These are phyloP conservation scores for Vidua chalybeata DNA, from an alignment of 2,113 vertebrate species.

Conservation along the genomic window DNA sequence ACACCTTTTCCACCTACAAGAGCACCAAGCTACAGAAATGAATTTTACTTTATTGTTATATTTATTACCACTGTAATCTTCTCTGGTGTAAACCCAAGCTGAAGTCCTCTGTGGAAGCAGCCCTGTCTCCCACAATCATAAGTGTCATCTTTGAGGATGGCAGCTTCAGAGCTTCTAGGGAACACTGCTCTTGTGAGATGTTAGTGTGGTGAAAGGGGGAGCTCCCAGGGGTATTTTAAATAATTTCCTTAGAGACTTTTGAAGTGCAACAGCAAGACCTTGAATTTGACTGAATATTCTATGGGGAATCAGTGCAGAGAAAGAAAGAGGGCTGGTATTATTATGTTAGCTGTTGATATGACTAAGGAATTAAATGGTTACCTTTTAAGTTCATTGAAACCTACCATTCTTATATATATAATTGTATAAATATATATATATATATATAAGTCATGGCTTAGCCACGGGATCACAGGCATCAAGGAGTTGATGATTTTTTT, in stretches of 20 bases:
- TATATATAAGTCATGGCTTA: background rate
- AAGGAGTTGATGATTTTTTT: background rate
- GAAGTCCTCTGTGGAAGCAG: background rate
- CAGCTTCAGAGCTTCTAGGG: constrained; percentile 4
- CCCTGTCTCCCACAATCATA: background rate
- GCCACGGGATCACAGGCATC: background rate
- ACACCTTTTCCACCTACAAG: background rate
- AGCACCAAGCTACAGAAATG: background rate
- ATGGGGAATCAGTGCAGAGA: background rate
- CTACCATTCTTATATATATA: background rate
- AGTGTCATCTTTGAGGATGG: constrained; percentile 18
- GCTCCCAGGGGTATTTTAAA: background rate
- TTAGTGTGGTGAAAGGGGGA: background rate
- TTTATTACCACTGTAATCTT: background rate
- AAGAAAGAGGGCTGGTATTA: background rate
- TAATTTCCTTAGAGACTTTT: background rate
- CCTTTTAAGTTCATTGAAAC: background rate
- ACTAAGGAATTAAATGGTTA: background rate
- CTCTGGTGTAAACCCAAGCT: background rate
- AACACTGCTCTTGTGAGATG: background rate
- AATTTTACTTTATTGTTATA: background rate
- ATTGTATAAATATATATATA: too few relatives aligned
- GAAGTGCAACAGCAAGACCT: background rate
- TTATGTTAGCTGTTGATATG: background rate
- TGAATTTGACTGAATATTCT: background rate